Evolutionary conservation across 2,797 vertebrate genomes (phyloP).

Genomic region (Catharus ustulatus): DNA sequence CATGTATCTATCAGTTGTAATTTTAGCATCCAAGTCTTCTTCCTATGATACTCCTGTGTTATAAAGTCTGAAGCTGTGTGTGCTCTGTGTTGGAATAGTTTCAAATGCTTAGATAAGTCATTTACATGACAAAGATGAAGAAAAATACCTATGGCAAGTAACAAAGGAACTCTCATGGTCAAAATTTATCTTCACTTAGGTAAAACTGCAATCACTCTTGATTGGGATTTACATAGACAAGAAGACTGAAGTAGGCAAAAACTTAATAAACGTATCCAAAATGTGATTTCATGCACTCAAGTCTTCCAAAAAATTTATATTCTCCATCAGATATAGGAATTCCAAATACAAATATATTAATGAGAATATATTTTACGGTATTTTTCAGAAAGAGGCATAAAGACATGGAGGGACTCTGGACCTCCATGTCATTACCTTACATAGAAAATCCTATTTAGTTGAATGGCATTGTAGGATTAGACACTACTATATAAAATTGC

Average conservation of each 20-base stretch:
- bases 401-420: neutral
- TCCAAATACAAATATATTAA: neutral
- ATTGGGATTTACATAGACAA: neutral
- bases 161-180: neutral
- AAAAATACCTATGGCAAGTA: neutral
- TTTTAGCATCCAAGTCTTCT: neutral
- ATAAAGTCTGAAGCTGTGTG: neutral
- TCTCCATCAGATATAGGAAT: neutral
- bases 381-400: neutral
- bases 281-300: neutral
- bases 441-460: neutral
- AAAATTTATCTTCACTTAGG: neutral
- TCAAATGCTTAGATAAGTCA: neutral
- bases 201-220: neutral
- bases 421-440: neutral
- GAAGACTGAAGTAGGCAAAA: neutral
- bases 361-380: neutral
- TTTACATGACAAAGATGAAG: neutral
- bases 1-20: neutral
- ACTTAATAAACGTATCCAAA: neutral
- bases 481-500: neutral
- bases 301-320: neutral
- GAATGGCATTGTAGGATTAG: conserved; percentile 24
- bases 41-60: neutral
- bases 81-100: neutral